Evolutionary conservation across 2,888 invertebrate genomes (phyloP).

Genomic region (Drosophila nigritarsus): DNA sequence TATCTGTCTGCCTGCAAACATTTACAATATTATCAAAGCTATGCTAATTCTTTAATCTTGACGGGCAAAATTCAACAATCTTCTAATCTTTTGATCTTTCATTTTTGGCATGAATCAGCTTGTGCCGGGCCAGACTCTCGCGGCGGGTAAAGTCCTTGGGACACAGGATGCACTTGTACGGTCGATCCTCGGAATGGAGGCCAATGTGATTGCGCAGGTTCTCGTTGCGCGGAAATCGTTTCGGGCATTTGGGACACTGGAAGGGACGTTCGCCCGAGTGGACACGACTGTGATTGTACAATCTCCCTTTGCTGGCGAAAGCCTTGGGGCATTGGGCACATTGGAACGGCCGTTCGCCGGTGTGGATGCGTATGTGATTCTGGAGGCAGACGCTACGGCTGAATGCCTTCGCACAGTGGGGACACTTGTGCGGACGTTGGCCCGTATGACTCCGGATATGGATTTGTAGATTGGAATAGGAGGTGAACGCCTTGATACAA

Average conservation of each 20-base stretch:
- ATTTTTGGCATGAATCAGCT: background rate
- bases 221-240: conserved; percentile 5
- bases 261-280: conserved; percentile 5
- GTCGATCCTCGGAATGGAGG: conserved; percentile 4
- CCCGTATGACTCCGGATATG: conserved; percentile 10
- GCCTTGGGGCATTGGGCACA: conserved; percentile 5
- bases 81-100: background rate
- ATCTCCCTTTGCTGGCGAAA: background rate
- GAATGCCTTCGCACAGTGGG: conserved; percentile 9
- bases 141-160: conserved; percentile 2
- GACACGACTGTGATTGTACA: conserved; percentile 1
- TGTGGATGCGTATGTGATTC: conserved; percentile 11
- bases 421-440: conserved; percentile 8
- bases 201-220: conserved; percentile 4
- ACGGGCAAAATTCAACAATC: background rate
- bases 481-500: background rate
- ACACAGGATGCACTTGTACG: conserved; percentile 1
- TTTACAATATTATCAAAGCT: background rate
- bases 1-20: background rate
- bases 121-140: conserved; percentile 1
- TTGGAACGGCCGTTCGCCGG: conserved; percentile 12
- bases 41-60: background rate
- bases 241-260: conserved; percentile 11
- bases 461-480: background rate
- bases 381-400: background rate